Base-by-base conservation (phyloP, 2,888 invertebrate species). In the Xylocampa areola region DNA sequence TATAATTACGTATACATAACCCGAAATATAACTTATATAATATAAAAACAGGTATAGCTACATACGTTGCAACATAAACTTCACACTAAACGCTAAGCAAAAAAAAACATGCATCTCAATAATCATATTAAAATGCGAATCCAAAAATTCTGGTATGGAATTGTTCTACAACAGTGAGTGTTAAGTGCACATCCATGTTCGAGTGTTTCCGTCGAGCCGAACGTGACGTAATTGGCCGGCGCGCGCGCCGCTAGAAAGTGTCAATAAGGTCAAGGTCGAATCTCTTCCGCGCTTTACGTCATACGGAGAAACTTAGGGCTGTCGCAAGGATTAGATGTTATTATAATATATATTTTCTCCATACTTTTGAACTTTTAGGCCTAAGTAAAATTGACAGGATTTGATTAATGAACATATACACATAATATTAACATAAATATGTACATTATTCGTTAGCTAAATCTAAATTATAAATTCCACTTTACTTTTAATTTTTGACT, bases 261-360 rank as follows among this genome's bases (percentile, higher is more conserved):
- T 27, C 67, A 64, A 69, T 68, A 80, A 75, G 80, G 80, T 80
- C 79, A 80, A 77, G 80, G 81, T 57, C 68, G 60, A 30, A 55
- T 44, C 53, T 70, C 70, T 65, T 68, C 66, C 68, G 68, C 60
- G 37, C 49, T 37, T 78, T 79, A 65, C 67, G 52, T 75, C 77
- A 78, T 29, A 4, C 40, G 39, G 59, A 64, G 50, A 51, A 47
- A 51, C 55, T 65, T 61, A 74, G 70, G 74, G 76, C 37, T 75
- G 58, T 1, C 64, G n/a, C 4, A 10, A 29, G 16, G 11, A 55
- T 68, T 57, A 35, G 36, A 30, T 13, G n/a, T 23, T 2, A 8
- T 39, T 6, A 23, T 50, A 17, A 25, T 6, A 13, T 27, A 16
- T 3, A 6, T 8, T 30, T 10, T n/a, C 23, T 2, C 0, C 7